Percentiles rank a stretch among this genome's conserved stretches.
phyloP scores from a whole-genome alignment of 2,888 invertebrate genomes.

The Trichopria drosophilae region DNA sequence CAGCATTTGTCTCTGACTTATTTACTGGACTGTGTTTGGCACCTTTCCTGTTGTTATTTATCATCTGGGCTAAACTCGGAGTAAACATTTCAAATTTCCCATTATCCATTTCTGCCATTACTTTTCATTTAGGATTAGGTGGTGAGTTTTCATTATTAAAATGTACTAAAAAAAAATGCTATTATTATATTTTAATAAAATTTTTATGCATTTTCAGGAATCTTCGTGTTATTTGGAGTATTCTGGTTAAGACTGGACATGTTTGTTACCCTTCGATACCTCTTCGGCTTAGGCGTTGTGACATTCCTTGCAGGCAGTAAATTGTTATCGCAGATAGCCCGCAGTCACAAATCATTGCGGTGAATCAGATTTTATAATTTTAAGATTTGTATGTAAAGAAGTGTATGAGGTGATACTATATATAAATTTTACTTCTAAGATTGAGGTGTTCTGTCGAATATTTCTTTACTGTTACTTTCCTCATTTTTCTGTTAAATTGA shows the following conservation, averaged over 20 bases:
- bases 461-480: too few relatives aligned
- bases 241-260: conserved; percentile 95
- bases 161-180: conserved; percentile 33
- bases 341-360: conserved; percentile 51
- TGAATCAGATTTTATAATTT: too few relatives aligned
- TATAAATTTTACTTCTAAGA: too few relatives aligned
- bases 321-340: conserved; percentile 79
- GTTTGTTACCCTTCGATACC: conserved; percentile 92
- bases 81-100: conserved; percentile 85
- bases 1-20: conserved; percentile 82
- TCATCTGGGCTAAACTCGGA: conserved; percentile 85
- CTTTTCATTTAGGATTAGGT: conserved; percentile 89
- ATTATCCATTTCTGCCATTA: conserved; percentile 74
- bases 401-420: too few relatives aligned
- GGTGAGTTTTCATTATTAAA: conserved; percentile 56
- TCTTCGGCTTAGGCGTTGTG: conserved; percentile 80
- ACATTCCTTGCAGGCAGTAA: conserved; percentile 94
- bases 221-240: conserved; percentile 82
- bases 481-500: too few relatives aligned
- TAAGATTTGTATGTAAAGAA: too few relatives aligned
- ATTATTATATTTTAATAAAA: conserved; percentile 18
- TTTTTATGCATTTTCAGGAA: conserved; percentile 63
- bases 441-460: too few relatives aligned
- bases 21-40: conserved; percentile 84
- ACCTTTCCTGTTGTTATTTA: conserved; percentile 79